Percentiles rank a stretch among this genome's conserved stretches.
Evolutionary conservation across 1,140 invertebrate genomes (phyloP).

Genomic region (Gryllus bimaculatus): DNA sequence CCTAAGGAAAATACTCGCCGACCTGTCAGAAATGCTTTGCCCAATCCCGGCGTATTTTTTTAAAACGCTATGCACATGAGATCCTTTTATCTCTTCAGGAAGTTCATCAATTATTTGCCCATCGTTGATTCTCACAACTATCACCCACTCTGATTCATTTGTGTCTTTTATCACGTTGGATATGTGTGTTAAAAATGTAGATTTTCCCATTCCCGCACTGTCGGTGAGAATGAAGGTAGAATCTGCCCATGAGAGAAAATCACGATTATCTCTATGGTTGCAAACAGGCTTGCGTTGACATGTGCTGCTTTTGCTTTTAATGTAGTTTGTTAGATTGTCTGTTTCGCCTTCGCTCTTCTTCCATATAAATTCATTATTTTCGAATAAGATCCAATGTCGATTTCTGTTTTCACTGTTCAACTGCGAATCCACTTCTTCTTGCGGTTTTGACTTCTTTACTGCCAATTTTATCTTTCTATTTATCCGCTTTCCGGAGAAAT

Average conservation of each 20-base stretch:
- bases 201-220: not conserved
- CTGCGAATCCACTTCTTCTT: too few species aligned
- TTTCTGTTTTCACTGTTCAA: not conserved
- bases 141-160: not conserved
- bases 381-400: not conserved
- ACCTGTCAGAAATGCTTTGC: not conserved
- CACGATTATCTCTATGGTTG: not conserved
- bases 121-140: not conserved
- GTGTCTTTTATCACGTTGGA: not conserved
- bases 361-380: not conserved
- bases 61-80: not conserved
- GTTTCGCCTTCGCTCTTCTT: not conserved
- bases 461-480: too few species aligned
- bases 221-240: not conserved
- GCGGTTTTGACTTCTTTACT: too few species aligned
- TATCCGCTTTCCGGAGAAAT: too few species aligned
- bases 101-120: not conserved
- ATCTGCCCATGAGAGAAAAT: not conserved
- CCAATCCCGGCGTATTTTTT: not conserved
- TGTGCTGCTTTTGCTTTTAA: not conserved
- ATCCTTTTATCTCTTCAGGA: not conserved
- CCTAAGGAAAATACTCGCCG: not conserved
- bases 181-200: not conserved
- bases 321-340: not conserved
- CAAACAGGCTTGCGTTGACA: not conserved